Conservation (phyloP, 2,797 vertebrate species). For the Sphaeramia orbicularis region DNA sequence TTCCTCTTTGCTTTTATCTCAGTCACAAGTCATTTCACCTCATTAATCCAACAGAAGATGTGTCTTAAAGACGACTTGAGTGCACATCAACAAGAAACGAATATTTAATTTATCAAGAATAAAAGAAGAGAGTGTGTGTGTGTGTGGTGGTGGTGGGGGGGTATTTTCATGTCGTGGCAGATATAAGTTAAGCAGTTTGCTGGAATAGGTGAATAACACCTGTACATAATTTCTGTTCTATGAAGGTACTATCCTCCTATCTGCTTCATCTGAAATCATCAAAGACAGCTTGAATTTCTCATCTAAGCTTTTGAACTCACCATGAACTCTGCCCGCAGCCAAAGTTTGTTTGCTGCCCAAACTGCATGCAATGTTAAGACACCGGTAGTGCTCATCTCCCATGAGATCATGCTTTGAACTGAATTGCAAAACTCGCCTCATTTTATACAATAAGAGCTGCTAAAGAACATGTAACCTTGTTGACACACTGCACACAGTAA, state of each 20-base stretch:
- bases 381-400: constrained; percentile 46
- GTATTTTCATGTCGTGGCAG: constrained; percentile 51
- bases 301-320: constrained; percentile 68
- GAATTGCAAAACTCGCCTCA: constrained; percentile 47
- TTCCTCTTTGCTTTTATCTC: not conserved
- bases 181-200: constrained; percentile 51
- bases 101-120: constrained; percentile 50
- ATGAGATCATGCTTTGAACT: constrained; percentile 53
- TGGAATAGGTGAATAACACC: constrained; percentile 50
- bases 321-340: constrained; percentile 59
- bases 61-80: constrained; percentile 12
- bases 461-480: constrained; percentile 20
- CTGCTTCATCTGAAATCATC: constrained; percentile 71
- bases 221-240: constrained; percentile 59
- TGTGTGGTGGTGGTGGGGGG: not conserved
- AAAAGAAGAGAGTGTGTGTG: constrained; percentile 26
- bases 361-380: constrained; percentile 35
- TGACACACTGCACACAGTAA: constrained; percentile 16
- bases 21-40: constrained; percentile 22
- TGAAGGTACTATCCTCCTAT: constrained; percentile 52
- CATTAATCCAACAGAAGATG: constrained; percentile 38
- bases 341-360: constrained; percentile 62
- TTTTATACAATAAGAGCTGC: constrained; percentile 30
- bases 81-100: constrained; percentile 11
- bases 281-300: constrained; percentile 68